A percentile compares a stretch with the other conserved stretches of the same genome.
These are phyloP conservation scores for Harpalus rufipes DNA, from an alignment of 2,888 invertebrate genomes.

Conservation along the genomic window DNA sequence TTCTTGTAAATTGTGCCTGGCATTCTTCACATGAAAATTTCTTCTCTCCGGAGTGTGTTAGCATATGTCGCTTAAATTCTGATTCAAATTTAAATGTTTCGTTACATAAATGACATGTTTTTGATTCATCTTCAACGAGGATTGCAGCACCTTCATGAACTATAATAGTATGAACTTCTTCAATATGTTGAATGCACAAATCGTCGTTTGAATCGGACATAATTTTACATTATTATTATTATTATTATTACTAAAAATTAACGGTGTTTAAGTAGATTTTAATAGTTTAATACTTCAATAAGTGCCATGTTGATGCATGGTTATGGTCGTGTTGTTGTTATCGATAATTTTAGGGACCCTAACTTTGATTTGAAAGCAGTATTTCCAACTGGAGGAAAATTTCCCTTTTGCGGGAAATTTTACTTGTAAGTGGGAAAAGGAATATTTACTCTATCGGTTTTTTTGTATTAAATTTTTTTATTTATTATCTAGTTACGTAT, in stretches of 20 bases:
- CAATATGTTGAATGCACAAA: neutral
- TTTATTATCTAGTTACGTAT: too few species aligned
- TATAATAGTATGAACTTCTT: neutral
- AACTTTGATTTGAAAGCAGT: too few species aligned
- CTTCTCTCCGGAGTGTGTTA: constrained; percentile 29
- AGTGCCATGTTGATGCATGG: too few species aligned
- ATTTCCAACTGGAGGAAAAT: too few species aligned
- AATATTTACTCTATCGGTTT: too few species aligned
- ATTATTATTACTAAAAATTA: neutral
- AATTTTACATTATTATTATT: neutral
- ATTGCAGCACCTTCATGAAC: constrained; percentile 1
- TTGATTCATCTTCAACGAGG: constrained; percentile 21
- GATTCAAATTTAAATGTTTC: constrained; percentile 4
- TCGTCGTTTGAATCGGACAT: neutral
- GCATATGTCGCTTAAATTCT: constrained; percentile 18
- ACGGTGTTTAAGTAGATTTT: too few species aligned
- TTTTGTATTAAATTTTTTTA: too few species aligned
- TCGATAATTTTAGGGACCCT: too few species aligned
- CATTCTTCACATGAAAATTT: constrained; percentile 16
- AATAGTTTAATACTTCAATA: too few species aligned
- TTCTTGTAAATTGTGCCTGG: constrained; percentile 24
- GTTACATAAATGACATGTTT: constrained; percentile 20
- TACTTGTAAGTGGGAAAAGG: too few species aligned
- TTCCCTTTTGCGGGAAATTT: too few species aligned
- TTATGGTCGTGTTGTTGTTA: too few species aligned